Evolutionary conservation across 2,797 vertebrate genomes (phyloP).

Genomic region (Delichon dasypus): DNA sequence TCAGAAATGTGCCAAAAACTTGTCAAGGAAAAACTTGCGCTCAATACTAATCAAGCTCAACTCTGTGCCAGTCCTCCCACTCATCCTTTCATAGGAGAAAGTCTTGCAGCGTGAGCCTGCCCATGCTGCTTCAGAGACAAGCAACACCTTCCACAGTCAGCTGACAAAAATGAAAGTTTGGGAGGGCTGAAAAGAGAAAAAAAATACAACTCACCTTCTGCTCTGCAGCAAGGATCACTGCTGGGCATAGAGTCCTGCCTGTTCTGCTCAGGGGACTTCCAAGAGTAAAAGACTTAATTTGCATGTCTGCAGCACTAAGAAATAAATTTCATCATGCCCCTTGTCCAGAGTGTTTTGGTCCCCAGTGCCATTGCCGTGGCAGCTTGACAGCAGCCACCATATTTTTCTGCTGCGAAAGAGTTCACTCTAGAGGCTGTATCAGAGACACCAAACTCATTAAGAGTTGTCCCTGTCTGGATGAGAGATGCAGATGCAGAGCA

Average conservation of each 20-base stretch:
- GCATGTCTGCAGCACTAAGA: not conserved
- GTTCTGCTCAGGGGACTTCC: not conserved
- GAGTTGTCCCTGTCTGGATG: not conserved
- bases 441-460: not conserved
- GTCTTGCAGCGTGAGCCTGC: not conserved
- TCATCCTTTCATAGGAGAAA: conserved; percentile 31
- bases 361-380: not conserved
- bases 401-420: not conserved
- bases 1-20: conserved; percentile 59
- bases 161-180: conserved; percentile 22
- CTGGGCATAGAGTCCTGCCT: not conserved
- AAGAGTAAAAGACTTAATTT: not conserved
- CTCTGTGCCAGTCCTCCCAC: conserved; percentile 54
- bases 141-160: conserved; percentile 31
- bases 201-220: not conserved
- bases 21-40: conserved; percentile 53
- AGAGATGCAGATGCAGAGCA: not conserved
- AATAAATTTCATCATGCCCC: not conserved
- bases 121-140: conserved; percentile 20
- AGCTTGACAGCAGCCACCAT: not conserved
- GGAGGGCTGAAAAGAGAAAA: not conserved
- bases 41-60: conserved; percentile 67
- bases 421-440: not conserved
- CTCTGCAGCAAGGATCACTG: not conserved
- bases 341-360: not conserved